A percentile compares a stretch with the other conserved stretches of the same genome.
These are phyloP conservation scores for Parnassius apollo DNA, from an alignment of 2,888 invertebrate species.

Conservation along the genomic window DNA sequence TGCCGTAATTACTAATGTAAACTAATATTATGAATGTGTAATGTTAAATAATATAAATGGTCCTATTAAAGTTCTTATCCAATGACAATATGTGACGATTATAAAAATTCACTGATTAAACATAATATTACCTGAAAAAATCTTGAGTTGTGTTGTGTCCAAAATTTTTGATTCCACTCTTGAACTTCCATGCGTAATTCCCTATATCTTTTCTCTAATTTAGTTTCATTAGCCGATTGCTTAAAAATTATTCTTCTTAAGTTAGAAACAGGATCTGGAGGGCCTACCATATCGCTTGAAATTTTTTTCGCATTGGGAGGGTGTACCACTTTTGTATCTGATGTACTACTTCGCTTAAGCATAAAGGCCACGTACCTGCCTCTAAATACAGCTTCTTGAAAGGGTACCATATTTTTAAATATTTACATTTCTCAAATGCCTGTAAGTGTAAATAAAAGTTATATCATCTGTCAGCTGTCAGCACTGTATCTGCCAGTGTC, in stretches of 20 bases:
- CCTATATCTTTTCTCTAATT: slow-evolving; percentile 83
- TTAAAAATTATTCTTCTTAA: slow-evolving; percentile 86
- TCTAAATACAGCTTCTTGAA: slow-evolving; percentile 2
- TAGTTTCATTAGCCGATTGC: slow-evolving; percentile 83
- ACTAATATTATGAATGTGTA: too few species aligned
- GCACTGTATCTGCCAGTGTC: too few species aligned
- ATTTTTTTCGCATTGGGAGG: slow-evolving; percentile 65
- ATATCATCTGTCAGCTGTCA: too few species aligned
- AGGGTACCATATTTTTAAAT: slow-evolving; percentile 5
- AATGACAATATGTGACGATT: too few species aligned
- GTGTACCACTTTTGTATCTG: slow-evolving; percentile 56
- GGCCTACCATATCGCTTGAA: slow-evolving; percentile 85
- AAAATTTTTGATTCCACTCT: slow-evolving; percentile 92
- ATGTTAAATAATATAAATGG: too few species aligned
- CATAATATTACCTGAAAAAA: slow-evolving; percentile 81
- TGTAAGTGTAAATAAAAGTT: too few species aligned
- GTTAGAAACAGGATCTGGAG: slow-evolving; percentile 90
- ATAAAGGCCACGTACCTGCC: slow-evolving; percentile 34
- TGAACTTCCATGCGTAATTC: slow-evolving; percentile 85
- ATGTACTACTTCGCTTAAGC: slow-evolving; percentile 44
- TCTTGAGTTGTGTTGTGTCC: slow-evolving; percentile 88
- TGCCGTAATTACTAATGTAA: too few species aligned
- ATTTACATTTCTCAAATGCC: slow-evolving; percentile 8
- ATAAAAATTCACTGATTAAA: slow-evolving; percentile 11
- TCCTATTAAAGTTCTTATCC: too few species aligned